Percentiles rank a stretch among this genome's conserved stretches.
Conservation (phyloP, 2,113 vertebrate species). For the Echinops telfairi region DNA sequence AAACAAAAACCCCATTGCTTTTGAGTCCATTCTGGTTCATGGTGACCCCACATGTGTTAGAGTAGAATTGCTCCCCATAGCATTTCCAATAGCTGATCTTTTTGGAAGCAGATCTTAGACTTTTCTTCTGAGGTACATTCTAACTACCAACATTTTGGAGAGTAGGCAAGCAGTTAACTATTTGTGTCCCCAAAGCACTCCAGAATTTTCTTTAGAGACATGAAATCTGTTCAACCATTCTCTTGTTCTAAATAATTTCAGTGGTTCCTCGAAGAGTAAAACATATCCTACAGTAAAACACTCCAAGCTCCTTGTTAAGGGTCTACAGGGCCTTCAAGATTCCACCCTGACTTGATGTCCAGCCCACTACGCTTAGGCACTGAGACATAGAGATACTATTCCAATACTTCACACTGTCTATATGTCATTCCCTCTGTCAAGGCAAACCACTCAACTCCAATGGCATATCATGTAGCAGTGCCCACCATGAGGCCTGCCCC, state of each 20-base stretch:
- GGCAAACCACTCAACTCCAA: neutral
- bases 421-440: neutral
- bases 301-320: neutral
- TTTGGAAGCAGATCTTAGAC: too few relatives aligned
- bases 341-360: too few relatives aligned
- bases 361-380: neutral
- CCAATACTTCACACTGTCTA: neutral
- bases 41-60: neutral
- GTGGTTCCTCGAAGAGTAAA: neutral
- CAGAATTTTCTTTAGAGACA: neutral
- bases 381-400: neutral
- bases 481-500: neutral
- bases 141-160: neutral
- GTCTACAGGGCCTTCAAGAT: neutral
- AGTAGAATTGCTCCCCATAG: neutral
- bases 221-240: neutral
- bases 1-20: neutral
- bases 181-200: neutral
- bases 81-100: neutral
- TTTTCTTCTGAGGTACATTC: neutral
- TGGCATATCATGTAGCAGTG: neutral
- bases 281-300: neutral
- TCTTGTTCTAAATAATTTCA: neutral
- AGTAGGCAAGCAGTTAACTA: neutral
- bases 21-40: neutral